Conservation (phyloP, 1,140 invertebrate genomes). For the Bombus superbus region DNA sequence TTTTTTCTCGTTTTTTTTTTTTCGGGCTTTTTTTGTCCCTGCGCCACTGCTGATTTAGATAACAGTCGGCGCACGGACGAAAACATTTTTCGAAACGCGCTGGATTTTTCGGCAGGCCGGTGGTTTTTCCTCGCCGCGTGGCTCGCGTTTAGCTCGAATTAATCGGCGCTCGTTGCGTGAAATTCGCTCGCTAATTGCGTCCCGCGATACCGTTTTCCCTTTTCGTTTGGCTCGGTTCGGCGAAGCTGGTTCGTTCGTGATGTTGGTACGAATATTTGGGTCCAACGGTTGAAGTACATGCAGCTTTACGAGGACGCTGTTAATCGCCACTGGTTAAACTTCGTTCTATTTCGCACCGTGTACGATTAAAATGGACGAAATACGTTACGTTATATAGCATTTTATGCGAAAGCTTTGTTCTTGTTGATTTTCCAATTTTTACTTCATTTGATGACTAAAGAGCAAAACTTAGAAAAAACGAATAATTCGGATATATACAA, state of each 20-base stretch:
- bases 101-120: not conserved
- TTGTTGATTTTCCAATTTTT: not conserved
- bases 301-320: not conserved
- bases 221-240: not conserved
- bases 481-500: not conserved
- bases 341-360: not conserved
- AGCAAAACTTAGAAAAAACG: accelerated
- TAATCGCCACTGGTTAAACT: not conserved
- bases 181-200: conserved; percentile 25
- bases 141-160: not conserved
- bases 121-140: not conserved
- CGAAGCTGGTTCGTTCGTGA: not conserved
- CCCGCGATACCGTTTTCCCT: not conserved
- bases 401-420: not conserved
- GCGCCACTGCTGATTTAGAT: conserved; percentile 51
- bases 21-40: conserved; percentile 21
- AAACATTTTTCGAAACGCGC: conserved; percentile 55
- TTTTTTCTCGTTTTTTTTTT: not conserved
- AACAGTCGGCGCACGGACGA: conserved; percentile 16
- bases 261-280: not conserved
- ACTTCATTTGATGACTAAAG: not conserved
- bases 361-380: not conserved
- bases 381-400: not conserved
- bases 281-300: not conserved
- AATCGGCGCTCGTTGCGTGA: conserved; percentile 40